phyloP scores from a whole-genome alignment of 2,888 invertebrate genomes.

The Agrotis ipsilon region DNA sequence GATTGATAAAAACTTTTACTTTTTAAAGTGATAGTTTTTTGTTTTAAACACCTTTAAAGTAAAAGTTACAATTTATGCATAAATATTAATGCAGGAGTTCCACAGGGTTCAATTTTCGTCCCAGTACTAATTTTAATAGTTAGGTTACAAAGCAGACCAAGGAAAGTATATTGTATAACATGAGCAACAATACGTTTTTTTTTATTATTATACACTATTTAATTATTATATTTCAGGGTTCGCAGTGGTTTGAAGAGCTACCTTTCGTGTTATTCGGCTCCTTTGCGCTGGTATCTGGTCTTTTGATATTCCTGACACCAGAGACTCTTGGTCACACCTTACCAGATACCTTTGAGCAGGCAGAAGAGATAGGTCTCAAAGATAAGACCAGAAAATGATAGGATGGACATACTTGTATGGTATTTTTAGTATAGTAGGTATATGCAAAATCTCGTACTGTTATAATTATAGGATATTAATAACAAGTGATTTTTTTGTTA shows the following conservation, averaged over 20 bases:
- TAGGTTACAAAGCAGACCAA: neutral
- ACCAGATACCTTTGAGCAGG: slow-evolving; percentile 76
- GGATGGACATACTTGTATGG: too few species aligned
- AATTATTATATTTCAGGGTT: slow-evolving; percentile 70
- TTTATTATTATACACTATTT: neutral
- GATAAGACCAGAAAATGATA: slow-evolving; percentile 11
- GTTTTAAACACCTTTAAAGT: neutral
- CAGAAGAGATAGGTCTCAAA: slow-evolving; percentile 42
- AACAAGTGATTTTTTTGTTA: too few species aligned
- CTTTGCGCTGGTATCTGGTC: slow-evolving; percentile 88
- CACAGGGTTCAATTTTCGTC: neutral
- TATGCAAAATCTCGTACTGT: slow-evolving; percentile 38
- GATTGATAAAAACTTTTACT: neutral
- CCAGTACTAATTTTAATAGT: neutral
- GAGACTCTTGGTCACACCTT: slow-evolving; percentile 89
- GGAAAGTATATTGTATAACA: neutral
- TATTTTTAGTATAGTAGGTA: too few species aligned
- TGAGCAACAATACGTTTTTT: neutral
- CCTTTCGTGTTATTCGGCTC: slow-evolving; percentile 90
- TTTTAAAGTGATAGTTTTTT: neutral
- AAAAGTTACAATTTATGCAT: neutral
- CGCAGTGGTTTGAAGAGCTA: slow-evolving; percentile 78
- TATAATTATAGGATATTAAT: slow-evolving; percentile 5
- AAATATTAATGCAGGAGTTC: too few species aligned
- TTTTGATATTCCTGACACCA: slow-evolving; percentile 89